Evolutionary conservation across 2,113 vertebrate genomes (phyloP).

Genomic region (Mormoops blainvillei): DNA sequence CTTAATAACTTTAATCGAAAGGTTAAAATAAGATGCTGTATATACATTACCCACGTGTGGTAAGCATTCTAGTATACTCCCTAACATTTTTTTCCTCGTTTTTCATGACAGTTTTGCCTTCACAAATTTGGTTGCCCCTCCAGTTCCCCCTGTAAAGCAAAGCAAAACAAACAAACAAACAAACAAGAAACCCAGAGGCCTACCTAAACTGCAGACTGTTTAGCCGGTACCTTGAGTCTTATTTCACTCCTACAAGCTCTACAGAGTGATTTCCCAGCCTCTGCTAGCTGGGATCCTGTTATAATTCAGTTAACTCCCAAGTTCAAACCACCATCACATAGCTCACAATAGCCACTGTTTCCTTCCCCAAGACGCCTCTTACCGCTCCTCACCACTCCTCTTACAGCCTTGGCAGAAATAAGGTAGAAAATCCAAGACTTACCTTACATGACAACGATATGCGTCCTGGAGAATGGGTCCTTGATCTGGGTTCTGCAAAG

Average conservation of each 20-base stretch:
- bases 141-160: background rate
- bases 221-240: background rate
- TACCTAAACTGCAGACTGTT: background rate
- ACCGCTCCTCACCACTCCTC: too few species aligned
- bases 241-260: background rate
- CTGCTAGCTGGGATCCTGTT: background rate
- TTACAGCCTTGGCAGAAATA: background rate
- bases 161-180: background rate
- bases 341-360: background rate
- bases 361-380: background rate
- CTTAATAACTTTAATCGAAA: background rate
- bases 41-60: background rate
- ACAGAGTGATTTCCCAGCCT: background rate
- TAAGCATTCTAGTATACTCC: background rate
- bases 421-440: background rate
- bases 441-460: background rate
- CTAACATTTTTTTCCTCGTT: background rate
- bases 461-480: background rate
- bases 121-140: background rate
- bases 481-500: background rate
- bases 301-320: background rate
- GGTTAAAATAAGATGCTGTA: background rate
- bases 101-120: background rate
- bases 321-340: background rate
- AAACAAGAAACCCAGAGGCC: background rate